Base-by-base conservation (phyloP, 1,140 invertebrate species). In the Orchesella cincta region DNA sequence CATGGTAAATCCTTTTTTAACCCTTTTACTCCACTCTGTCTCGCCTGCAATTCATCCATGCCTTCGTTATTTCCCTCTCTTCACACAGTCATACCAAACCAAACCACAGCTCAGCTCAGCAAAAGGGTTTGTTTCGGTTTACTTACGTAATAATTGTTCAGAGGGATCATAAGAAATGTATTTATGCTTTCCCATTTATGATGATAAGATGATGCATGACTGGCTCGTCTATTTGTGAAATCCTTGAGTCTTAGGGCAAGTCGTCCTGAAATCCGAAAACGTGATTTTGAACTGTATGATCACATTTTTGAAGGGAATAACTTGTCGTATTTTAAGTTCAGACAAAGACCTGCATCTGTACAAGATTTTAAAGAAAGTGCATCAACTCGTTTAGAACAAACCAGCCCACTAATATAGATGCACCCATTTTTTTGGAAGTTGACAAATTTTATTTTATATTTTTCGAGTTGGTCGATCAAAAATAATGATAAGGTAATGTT, bases 1-100 rank as follows among this genome's bases (percentile, higher is more conserved):
- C n/a, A n/a, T n/a, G n/a, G n/a, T 46, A 31, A 67, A 67, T 67
- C 62, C 62, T 67, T 67, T 67, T 67, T 67, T 31, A 67, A 46
- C 23, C 62, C 62, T 31, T 67, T 67, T n/a, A 16, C 54, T 23
- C n/a, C 14, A 57, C 12, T 23, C 26, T 57, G 54, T 18, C 54
- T 18, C 39, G 18, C 5, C 39, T 18, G 39, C 18, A 46, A 46
- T 8, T 18, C 39, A 46, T 46, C 5, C 39, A 46, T 46, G 39
- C 54, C 26, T 57, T 16, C 14, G 3, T 57, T 57, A 57, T 57
- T 46, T 23, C 54, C 54, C 54, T 57, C 54, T 23, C n/a, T n/a
- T n/a, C n/a, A n/a, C n/a, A n/a, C n/a, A n/a, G n/a, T n/a, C n/a
- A n/a, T n/a, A n/a, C n/a, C n/a, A n/a, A n/a, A n/a, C n/a, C n/a